Evolutionary conservation across 2,113 vertebrate species (phyloP).

Genomic region (Lasiurus borealis): DNA sequence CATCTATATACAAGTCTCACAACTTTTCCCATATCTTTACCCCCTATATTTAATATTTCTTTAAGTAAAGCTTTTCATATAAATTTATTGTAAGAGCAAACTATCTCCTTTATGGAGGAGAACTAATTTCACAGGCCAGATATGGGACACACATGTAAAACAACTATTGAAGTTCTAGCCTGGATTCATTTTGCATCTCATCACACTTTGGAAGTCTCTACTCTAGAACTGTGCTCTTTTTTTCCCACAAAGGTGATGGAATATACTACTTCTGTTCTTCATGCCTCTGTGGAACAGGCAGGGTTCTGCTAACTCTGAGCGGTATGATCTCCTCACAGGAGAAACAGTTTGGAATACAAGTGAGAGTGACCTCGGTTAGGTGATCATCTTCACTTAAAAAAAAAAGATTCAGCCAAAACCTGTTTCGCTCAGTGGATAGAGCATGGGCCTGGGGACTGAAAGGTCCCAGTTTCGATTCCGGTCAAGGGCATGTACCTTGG

Average conservation of each 20-base stretch:
- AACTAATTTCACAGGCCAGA: constrained; percentile 12
- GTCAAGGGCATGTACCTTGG: too few relatives aligned
- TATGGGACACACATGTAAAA: background rate
- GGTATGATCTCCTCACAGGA: background rate
- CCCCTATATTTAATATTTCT: background rate
- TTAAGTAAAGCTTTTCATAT: background rate
- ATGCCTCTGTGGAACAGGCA: background rate
- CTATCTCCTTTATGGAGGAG: background rate
- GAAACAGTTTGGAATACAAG: background rate
- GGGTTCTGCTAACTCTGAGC: background rate
- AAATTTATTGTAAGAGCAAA: constrained; percentile 28
- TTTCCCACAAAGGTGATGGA: background rate
- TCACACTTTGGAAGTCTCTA: background rate
- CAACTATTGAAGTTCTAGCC: background rate
- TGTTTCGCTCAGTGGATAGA: too few relatives aligned
- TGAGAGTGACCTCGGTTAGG: background rate
- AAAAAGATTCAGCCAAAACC: background rate
- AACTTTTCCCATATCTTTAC: background rate
- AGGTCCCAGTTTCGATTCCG: too few relatives aligned
- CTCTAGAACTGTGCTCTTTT: background rate
- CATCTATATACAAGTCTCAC: background rate
- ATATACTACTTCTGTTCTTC: background rate
- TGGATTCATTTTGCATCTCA: background rate
- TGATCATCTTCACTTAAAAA: constrained; percentile 9
- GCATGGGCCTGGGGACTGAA: too few relatives aligned